Base-by-base conservation (phyloP, 64 coral and sea anemone species). In the Montipora efflorescens region DNA sequence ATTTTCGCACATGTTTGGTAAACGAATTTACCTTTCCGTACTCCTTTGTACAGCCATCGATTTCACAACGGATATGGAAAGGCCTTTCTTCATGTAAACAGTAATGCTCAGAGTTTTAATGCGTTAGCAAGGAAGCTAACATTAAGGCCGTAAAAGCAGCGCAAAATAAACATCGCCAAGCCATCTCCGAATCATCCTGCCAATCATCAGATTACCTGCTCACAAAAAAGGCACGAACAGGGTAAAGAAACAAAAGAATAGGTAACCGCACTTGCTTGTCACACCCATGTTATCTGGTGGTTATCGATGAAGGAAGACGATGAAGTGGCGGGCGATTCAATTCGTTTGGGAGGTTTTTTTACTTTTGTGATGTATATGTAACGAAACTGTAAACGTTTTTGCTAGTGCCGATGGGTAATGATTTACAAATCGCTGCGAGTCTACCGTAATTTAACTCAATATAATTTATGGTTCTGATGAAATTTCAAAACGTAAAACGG, bases 91-190 rank as follows among this genome's bases (percentile, higher is more conserved):
- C 74, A 47, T 76, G 28, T 3, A 9, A 76, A 76, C 74, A n/a
- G 9, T 76, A 13, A 86, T 86, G 82, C 20, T 70, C 82, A 36
- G 82, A 86, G 64, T 86, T 86, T 47, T 66, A 86, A 48, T 86
- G 82, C 3, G 82, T 86, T 5, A 86, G 43, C 47, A 86, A 70
- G 15, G 82, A 47, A 5, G 82, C 28, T 15, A 86, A 15, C 11
- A 36, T 47, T 86, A 86, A 86, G 8, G 82, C 59, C 15, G 82
- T 19, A 46, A 86, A 86, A 10, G 11, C 59, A 11, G 67, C 67
- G 23, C 82, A 86, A 69, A 86, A 69, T 7, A 86, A 20, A 66
- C 82, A 86, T 47, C 53, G 50, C 81, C 81, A 84, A 58, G 81
- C 81, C 81, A 84, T 84, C 45, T 79, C 21, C 10, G 25, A 74